These are phyloP conservation scores for Heterohyrax brucei DNA, from an alignment of 2,797 vertebrate species.

Conservation along the genomic window DNA sequence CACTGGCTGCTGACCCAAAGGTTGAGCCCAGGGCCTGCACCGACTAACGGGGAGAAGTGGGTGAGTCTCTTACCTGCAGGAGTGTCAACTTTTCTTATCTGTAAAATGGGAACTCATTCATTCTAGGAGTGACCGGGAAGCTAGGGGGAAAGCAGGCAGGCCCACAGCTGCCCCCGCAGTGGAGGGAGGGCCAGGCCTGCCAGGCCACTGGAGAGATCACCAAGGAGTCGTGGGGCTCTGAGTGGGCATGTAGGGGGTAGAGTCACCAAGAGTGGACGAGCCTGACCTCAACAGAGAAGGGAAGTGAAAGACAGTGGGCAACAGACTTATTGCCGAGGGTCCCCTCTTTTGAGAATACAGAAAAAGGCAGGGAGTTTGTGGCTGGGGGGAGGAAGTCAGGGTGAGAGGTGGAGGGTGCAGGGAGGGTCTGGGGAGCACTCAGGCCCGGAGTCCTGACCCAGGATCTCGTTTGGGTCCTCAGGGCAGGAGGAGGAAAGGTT, in stretches of 20 bases:
- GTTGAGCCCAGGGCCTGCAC: background rate
- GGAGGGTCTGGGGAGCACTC: background rate
- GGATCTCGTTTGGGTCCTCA: background rate
- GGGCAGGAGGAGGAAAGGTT: background rate
- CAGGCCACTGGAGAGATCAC: background rate
- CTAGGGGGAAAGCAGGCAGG: background rate
- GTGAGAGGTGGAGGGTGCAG: no score
- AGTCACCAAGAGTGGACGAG: background rate
- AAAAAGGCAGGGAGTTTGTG: background rate
- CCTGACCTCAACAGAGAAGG: background rate
- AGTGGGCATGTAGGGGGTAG: background rate
- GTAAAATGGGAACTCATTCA: background rate
- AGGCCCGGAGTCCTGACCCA: background rate
- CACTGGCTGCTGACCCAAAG: no score
- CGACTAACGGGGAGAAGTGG: background rate
- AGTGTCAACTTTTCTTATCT: background rate
- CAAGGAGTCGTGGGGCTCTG: rapidly evolving
- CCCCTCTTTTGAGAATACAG: background rate
- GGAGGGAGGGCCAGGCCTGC: background rate
- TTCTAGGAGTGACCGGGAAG: background rate
- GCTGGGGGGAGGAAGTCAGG: background rate
- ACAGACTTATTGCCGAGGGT: background rate
- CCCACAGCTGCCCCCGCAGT: background rate
- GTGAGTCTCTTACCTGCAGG: background rate
- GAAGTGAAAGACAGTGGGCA: background rate